Evolutionary conservation across 2,888 invertebrate genomes (phyloP), one percentile per base, ranked within the genome.

Genomic region (Dolomedes plantarius): DNA sequence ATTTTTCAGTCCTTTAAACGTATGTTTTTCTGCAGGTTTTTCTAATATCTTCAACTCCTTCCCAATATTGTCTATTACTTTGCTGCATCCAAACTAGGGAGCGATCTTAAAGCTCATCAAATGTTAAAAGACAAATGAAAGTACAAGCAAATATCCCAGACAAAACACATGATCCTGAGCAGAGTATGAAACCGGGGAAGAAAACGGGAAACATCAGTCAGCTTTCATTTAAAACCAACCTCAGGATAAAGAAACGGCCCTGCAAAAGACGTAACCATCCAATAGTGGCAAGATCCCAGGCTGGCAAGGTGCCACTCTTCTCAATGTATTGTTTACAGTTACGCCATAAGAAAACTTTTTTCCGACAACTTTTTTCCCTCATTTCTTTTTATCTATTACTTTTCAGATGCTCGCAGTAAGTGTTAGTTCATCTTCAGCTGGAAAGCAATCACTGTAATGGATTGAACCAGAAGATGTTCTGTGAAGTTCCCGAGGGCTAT

Each of bases 331-430:
- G 46, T 46, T 46, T 46, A 46, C 46, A 46, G 46, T 46, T 16
- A 46, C 46, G 11, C 36, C 11, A 36, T 46, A 46, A 46, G 46
- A 46, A 46, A 46, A 46, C 36, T 36, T 36, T 46, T 36, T 46
- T 46, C 46, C 9, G 9, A 1, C 13, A 46, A 7, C 9, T 16
- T 16, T 46, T 36, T 46, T 46, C 16, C 9, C 46, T 16, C 46
- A 16, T 46, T 46, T 16, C 46, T 46, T 46, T 46, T 46, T 46
- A 46, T 46, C 46, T 46, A 46, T 46, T 46, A 46, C 46, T 46
- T 46, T 46, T 46, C 46, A 46, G 46, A 46, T 46, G 46, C 46
- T 46, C 46, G 46, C 46, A 46, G 46, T 46, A 46, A 46, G 46
- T 16, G 46, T 46, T 46, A 46, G 46, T 46, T 46, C 46, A 46